These are phyloP conservation scores for Temnothorax longispinosus DNA, from an alignment of 1,140 invertebrate genomes.

Conservation along the genomic window DNA sequence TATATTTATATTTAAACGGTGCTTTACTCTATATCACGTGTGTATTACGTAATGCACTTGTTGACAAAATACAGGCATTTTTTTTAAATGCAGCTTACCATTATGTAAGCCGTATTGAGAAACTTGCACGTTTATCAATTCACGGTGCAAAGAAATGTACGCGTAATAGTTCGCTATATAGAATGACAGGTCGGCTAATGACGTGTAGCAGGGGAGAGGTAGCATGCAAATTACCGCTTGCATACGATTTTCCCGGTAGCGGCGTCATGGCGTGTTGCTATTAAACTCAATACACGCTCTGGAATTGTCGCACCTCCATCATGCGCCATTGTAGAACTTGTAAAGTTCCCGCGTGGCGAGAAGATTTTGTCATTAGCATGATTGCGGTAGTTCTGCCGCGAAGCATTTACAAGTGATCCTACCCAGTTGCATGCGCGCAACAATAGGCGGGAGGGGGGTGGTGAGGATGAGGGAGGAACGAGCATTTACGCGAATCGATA, in stretches of 20 bases:
- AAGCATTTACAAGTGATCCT: slow-evolving; percentile 42
- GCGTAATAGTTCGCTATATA: slow-evolving; percentile 38
- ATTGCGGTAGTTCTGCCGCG: slow-evolving; percentile 53
- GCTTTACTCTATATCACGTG: background rate
- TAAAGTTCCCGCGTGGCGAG: slow-evolving; percentile 47
- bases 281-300: slow-evolving; percentile 48
- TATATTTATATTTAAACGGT: background rate
- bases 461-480: background rate
- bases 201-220: slow-evolving; percentile 29
- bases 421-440: slow-evolving; percentile 26
- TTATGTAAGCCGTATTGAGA: slow-evolving; percentile 1
- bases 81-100: background rate
- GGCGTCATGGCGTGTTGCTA: slow-evolving; percentile 45
- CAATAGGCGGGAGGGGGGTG: background rate
- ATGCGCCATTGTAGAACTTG: slow-evolving; percentile 47
- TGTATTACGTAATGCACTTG: background rate
- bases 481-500: slow-evolving; percentile 21
- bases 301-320: slow-evolving; percentile 56
- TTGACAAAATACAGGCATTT: background rate
- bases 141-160: slow-evolving; percentile 37
- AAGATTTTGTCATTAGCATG: slow-evolving; percentile 58
- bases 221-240: slow-evolving; percentile 57
- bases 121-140: slow-evolving; percentile 36
- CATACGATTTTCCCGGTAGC: slow-evolving; percentile 41
- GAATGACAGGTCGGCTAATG: slow-evolving; percentile 50